phyloP scores from a whole-genome alignment of 2,797 vertebrate genomes.

The Iguana delicatissima region DNA sequence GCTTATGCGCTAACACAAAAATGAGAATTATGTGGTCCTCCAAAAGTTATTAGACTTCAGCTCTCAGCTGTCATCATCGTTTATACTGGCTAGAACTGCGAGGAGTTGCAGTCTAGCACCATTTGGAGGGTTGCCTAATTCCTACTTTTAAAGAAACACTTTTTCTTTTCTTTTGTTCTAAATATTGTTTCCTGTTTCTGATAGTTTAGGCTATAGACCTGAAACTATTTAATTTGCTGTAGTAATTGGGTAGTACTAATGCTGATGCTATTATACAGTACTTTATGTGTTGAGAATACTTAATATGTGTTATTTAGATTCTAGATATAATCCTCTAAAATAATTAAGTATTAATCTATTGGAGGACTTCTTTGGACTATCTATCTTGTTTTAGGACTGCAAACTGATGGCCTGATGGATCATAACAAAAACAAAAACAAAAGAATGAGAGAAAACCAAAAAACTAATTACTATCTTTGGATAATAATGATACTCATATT shows the following conservation, averaged over 20 bases:
- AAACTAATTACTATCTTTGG: neutral
- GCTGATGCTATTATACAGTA: neutral
- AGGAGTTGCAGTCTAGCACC: too few species aligned
- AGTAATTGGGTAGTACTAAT: neutral
- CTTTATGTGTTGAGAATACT: neutral
- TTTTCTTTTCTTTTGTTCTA: neutral
- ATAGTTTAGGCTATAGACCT: neutral
- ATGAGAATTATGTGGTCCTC: too few species aligned
- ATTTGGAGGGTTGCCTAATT: too few species aligned
- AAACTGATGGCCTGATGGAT: neutral
- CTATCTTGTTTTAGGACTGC: neutral
- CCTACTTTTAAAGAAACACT: too few species aligned
- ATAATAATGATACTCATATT: neutral
- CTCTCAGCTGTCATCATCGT: too few species aligned
- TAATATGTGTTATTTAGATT: neutral
- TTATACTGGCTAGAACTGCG: too few species aligned
- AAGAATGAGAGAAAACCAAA: neutral
- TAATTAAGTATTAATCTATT: neutral
- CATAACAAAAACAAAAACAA: neutral
- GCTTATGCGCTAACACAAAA: neutral
- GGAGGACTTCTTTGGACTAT: neutral
- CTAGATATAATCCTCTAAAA: neutral
- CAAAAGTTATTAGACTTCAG: too few species aligned
- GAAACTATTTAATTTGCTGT: neutral
- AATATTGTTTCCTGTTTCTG: neutral